A percentile compares a stretch with the other conserved stretches of the same genome.
phyloP scores from a whole-genome alignment of 2,888 invertebrate genomes.

The Chrysomela aeneicollis region DNA sequence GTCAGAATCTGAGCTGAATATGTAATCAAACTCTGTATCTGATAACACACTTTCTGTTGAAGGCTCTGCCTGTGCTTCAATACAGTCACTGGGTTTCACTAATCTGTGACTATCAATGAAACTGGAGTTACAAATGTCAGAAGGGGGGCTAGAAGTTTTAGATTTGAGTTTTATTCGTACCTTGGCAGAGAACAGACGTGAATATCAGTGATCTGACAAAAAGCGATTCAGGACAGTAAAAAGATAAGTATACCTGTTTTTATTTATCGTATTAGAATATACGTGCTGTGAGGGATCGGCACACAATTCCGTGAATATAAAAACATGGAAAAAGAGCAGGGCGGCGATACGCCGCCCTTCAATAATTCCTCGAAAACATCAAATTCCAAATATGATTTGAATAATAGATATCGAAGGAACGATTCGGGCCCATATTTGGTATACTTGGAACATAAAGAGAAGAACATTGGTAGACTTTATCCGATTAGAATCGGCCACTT shows the following conservation, averaged over 20 bases:
- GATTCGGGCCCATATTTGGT: slow-evolving; percentile 1
- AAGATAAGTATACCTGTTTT: too few relatives aligned
- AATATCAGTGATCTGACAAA: too few relatives aligned
- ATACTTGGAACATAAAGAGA: slow-evolving; percentile 3
- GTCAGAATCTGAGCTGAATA: slow-evolving; percentile 23
- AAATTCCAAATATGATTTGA: neutral
- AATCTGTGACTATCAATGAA: slow-evolving; percentile 17
- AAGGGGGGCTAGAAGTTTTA: slow-evolving; percentile 8
- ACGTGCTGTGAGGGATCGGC: too few relatives aligned
- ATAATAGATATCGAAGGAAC: neutral
- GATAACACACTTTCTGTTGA: slow-evolving; percentile 21
- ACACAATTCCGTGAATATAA: too few relatives aligned
- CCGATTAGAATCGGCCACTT: slow-evolving; percentile 3
- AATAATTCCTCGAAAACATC: too few relatives aligned
- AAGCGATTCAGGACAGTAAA: too few relatives aligned
- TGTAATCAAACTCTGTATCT: slow-evolving; percentile 16
- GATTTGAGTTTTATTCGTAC: too few relatives aligned
- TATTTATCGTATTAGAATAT: too few relatives aligned
- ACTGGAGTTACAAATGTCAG: slow-evolving; percentile 9
- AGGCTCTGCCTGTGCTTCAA: slow-evolving; percentile 22
- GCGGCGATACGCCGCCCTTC: too few relatives aligned
- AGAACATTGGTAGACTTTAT: slow-evolving; percentile 12
- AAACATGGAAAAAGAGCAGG: too few relatives aligned
- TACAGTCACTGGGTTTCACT: slow-evolving; percentile 15
- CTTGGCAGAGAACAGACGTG: too few relatives aligned